Evolutionary conservation across 2,888 invertebrate genomes (phyloP).

Genomic region (Chromoteleia sp.): DNA sequence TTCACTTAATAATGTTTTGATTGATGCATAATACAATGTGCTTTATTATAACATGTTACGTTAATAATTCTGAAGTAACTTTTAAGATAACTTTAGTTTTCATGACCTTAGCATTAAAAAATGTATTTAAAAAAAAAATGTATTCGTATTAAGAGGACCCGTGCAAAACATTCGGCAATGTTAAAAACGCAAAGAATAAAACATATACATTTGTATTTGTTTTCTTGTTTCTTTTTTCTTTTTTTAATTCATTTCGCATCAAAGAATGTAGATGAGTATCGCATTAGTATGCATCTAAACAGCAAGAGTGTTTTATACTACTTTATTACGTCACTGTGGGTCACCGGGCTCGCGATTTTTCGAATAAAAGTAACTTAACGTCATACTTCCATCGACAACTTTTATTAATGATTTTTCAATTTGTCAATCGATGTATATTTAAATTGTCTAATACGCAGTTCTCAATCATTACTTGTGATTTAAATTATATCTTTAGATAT

Average conservation of each 20-base stretch:
- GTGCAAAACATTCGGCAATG: slow-evolving; percentile 2
- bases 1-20: neutral
- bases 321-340: slow-evolving; percentile 58
- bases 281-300: slow-evolving; percentile 56
- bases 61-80: neutral
- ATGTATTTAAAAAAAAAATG: neutral
- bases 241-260: slow-evolving; percentile 2
- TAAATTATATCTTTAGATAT: too few species aligned
- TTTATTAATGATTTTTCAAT: slow-evolving; percentile 31
- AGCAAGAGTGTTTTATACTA: slow-evolving; percentile 59
- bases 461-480: too few species aligned
- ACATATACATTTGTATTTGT: too few species aligned
- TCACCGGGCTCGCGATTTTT: slow-evolving; percentile 52
- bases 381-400: slow-evolving; percentile 23
- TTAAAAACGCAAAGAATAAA: neutral
- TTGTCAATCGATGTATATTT: too few species aligned
- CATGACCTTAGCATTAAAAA: neutral
- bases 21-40: neutral
- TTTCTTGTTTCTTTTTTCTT: too few species aligned
- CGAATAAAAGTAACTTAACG: slow-evolving; percentile 34
- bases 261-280: slow-evolving; percentile 24
- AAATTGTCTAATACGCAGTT: too few species aligned
- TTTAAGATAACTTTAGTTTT: neutral
- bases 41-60: neutral
- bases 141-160: slow-evolving; percentile 3